Evolutionary conservation across 2,113 vertebrate species (phyloP).

Genomic region (Ctenomys sociabilis): DNA sequence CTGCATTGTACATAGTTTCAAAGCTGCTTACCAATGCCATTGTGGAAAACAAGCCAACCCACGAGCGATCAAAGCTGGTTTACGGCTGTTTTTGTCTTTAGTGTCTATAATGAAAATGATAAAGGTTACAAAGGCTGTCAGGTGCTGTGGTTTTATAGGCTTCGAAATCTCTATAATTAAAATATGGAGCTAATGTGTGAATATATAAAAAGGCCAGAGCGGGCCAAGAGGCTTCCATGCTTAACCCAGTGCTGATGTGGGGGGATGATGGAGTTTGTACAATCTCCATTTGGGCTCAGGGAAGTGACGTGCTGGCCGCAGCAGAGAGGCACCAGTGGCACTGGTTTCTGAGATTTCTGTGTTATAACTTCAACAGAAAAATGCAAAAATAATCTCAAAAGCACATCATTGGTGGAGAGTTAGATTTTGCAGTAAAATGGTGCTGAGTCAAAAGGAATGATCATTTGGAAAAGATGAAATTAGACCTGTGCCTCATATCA

Average conservation of each 20-base stretch:
- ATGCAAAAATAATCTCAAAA: neutral
- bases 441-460: neutral
- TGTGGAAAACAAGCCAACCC: neutral
- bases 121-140: neutral
- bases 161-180: constrained; percentile 1
- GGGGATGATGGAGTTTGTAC: too few species aligned
- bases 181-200: neutral
- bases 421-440: neutral
- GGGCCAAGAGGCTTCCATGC: too few species aligned
- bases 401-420: neutral
- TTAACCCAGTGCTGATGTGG: too few species aligned
- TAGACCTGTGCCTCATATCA: neutral
- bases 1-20: neutral
- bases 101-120: neutral
- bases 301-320: too few species aligned
- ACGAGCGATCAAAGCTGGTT: neutral
- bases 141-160: neutral
- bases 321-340: too few species aligned
- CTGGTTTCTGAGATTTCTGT: too few species aligned
- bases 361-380: too few species aligned
- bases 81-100: neutral
- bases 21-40: neutral
- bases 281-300: too few species aligned
- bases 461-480: neutral
- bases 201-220: neutral